Evolutionary conservation across 2,888 invertebrate genomes (phyloP).

Genomic region (Cantharis flavilabris): DNA sequence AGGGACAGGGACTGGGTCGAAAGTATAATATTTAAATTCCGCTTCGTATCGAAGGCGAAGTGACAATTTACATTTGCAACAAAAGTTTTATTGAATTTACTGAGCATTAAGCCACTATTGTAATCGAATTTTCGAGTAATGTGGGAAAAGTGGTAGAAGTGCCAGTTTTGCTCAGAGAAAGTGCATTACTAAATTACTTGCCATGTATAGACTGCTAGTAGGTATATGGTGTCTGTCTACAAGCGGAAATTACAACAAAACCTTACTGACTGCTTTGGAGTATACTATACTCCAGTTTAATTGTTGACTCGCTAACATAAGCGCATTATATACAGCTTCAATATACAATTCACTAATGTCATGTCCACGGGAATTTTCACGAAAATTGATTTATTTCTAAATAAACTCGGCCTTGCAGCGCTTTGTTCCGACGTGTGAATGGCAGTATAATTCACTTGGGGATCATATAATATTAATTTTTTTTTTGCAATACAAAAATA

Average conservation of each 20-base stretch:
- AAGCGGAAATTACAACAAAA: constrained; percentile 11
- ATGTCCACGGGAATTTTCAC: background rate
- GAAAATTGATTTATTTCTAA: background rate
- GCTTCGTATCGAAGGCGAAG: background rate
- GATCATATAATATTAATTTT: too few relatives aligned
- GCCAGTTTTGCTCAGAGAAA: background rate
- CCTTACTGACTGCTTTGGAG: background rate
- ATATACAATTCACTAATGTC: background rate
- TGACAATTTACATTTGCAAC: background rate
- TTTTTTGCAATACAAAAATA: too few relatives aligned
- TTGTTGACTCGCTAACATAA: background rate
- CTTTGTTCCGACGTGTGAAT: too few relatives aligned
- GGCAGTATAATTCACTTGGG: too few relatives aligned
- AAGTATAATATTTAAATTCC: background rate
- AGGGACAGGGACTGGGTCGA: background rate
- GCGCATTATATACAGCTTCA: background rate
- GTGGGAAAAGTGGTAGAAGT: background rate
- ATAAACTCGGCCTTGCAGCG: background rate
- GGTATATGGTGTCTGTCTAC: background rate
- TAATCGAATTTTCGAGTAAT: background rate
- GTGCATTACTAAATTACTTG: constrained; percentile 6
- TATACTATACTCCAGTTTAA: background rate
- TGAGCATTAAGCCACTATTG: background rate
- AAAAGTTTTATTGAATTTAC: background rate
- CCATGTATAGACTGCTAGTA: background rate